Evolutionary conservation across 2,888 invertebrate genomes (phyloP).

Genomic region (Amorpha juglandis): DNA sequence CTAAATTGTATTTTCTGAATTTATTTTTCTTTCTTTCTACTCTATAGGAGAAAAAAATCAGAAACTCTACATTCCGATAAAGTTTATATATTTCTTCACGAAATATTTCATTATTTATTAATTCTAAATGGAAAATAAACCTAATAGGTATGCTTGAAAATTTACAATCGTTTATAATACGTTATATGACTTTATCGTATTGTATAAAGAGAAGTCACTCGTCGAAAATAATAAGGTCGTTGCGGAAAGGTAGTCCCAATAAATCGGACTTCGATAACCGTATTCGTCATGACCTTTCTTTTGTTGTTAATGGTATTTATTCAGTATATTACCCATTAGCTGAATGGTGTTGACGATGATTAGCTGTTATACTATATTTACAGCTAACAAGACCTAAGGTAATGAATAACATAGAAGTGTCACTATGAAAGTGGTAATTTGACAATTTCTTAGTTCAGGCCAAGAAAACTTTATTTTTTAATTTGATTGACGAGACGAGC

Average conservation of each 20-base stretch:
- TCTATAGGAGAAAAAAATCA: too few species aligned
- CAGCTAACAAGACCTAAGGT: neutral
- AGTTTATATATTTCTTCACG: too few species aligned
- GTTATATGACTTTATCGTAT: neutral
- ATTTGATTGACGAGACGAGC: too few species aligned
- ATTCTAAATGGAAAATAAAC: too few species aligned
- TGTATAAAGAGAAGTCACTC: neutral
- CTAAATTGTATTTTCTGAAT: too few species aligned
- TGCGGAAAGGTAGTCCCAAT: conserved; percentile 33
- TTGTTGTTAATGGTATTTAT: conserved; percentile 24
- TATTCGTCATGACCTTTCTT: conserved; percentile 36
- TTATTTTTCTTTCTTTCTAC: too few species aligned
- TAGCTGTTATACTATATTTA: neutral
- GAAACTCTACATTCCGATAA: too few species aligned
- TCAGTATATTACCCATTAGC: conserved; percentile 21
- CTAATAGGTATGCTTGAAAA: too few species aligned
- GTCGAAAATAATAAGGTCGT: conserved; percentile 36
- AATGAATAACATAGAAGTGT: neutral
- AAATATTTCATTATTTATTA: too few species aligned
- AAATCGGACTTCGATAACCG: conserved; percentile 36
- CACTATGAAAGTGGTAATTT: neutral
- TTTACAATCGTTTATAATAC: too few species aligned
- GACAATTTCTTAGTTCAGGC: too few species aligned
- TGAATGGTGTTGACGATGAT: neutral
- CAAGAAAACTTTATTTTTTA: neutral